Evolutionary conservation across 1,140 invertebrate species (phyloP), one percentile per base, ranked within the genome.

Genomic region (Trichoplusia ni): DNA sequence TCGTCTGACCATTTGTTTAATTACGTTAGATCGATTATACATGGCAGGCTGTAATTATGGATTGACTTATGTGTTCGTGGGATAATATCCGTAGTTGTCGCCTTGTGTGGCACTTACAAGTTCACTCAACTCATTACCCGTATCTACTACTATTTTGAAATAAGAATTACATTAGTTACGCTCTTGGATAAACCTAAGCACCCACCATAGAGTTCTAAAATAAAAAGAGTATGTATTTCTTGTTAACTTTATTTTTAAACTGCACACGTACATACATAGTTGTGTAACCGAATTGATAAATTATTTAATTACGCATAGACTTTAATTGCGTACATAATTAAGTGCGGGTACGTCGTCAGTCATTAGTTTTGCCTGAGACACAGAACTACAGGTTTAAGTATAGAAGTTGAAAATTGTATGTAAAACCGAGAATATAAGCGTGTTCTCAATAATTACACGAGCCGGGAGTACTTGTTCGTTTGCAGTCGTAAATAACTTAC

Each of bases 21-120:
- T 82, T 79, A 73, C 74, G 59, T 77, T 79, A 75, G 75, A 83
- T 82, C 74, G 77, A 82, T 79, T 79, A 77, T 78, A 64, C 59
- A 75, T 51, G 60, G 67, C 58, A 63, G 58, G 73, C 60, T 59
- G 44, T 68, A 75, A 79, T 79, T 67, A 71, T 54, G 53, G 51
- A 47, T 23, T 51, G 49, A 40, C 60, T 54, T 63, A 51, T 58
- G 49, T 49, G 14, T 56, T 47, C 54, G 46, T 35, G 46, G 49
- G 21, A 47, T 29, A 23, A 18, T n/a, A 7, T 31, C 8, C 27
- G 29, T 21, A 42, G 42, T 16, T 60, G 56, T 35, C 23, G 6
- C 25, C 8, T 2, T 23, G 37, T n/a, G 9, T 14, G 31, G 4
- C 23, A 4, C 9, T 4, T 29, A 7, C 23, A 44, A 29, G 21